Evolutionary conservation across 2,113 vertebrate species (phyloP), one percentile per base, ranked within the genome.

Genomic region (Oncorhynchus gorbuscha): DNA sequence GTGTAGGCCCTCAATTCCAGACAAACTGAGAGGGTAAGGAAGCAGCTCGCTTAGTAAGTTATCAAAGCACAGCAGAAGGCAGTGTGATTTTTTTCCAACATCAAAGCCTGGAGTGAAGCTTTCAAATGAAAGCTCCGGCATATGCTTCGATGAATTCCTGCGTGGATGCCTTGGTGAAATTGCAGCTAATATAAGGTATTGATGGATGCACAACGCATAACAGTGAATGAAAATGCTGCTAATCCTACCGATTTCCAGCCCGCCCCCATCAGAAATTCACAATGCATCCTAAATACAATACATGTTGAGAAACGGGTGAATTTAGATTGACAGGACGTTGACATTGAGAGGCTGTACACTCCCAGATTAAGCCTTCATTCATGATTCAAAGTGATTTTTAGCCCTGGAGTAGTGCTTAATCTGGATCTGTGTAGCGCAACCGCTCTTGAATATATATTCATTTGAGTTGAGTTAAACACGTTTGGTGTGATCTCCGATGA

Each of bases 301-400:
- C 28, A 68, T 32, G 28, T 78, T 51, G 51, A 76, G 73, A 80
- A 75, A 82, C 58, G 58, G 39, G 11, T 30, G 69, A 71, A 20
- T 67, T 26, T 22, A 64, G 59, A 72, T 72, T 88, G 86, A 89
- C 85, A 89, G 83, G 85, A 88, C 85, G 76, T 80, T 81, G 80
- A 58, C 83, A 84, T 7, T 58, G 55, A 58, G 13, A 58, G 55
- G 35, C 67, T 75, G 48, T 26, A 13, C 78, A 75, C 67, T 80
- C 55, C 73, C 76, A 78, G 83, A 84, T 85, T 66, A 73, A 76
- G 74, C 73, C 62, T 71, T 58, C 14, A 16, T 58, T 58, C 51
- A 39, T 39, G 13, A 58, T 20, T 58, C 13, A 58, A 58, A 58
- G 51, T 58, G 16, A 58, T 58, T 18, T 58, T 58, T 18, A 16